These are phyloP conservation scores for Malurus cyaneus DNA, from an alignment of 2,113 vertebrate genomes.

Conservation along the genomic window DNA sequence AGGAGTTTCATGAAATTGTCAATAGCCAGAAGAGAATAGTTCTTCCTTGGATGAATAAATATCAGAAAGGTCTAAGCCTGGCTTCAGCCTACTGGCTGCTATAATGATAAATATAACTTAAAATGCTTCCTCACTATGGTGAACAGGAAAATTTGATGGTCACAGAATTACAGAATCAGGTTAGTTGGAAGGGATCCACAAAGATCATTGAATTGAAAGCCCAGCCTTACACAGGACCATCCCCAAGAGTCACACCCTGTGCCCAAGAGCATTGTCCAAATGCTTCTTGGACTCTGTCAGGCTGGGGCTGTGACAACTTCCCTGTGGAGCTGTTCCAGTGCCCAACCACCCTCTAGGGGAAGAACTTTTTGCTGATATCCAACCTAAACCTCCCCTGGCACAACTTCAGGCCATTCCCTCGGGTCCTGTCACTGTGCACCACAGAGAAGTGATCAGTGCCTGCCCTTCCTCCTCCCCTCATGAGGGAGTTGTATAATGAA, in stretches of 20 bases:
- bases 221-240: too few species aligned
- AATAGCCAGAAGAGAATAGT: neutral
- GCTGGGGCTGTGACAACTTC: neutral
- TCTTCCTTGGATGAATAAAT: neutral
- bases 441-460: neutral
- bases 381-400: neutral
- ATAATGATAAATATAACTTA: neutral
- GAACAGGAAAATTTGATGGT: neutral
- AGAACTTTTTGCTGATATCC: neutral
- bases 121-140: neutral
- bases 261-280: rapidly evolving
- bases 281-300: neutral
- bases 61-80: neutral
- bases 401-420: neutral
- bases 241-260: neutral
- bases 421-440: neutral
- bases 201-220: neutral
- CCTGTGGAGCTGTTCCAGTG: neutral
- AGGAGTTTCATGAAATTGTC: neutral
- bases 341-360: neutral
- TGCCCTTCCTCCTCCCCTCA: neutral
- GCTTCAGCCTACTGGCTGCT: neutral
- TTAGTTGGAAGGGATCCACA: neutral
- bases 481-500: neutral
- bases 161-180: neutral